Base-by-base conservation (phyloP, 1,140 invertebrate genomes). In the Galleria mellonella region DNA sequence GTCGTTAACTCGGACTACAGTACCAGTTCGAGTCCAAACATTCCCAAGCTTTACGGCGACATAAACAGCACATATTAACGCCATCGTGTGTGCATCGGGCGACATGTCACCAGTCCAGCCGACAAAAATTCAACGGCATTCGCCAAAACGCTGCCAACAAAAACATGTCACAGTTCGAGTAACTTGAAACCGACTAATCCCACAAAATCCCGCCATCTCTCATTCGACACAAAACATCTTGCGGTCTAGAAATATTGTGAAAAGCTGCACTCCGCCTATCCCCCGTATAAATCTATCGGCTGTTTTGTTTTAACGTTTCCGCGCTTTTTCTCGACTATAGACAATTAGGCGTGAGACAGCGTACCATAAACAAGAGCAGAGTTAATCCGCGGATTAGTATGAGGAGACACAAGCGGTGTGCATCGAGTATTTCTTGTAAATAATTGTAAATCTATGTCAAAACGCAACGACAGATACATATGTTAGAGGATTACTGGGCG, bases 361-460 rank as follows among this genome's bases (percentile, higher is more conserved):
- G 17, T 50, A 65, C 61, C 61, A 77, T 77, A 83, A 81, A 83
- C 76, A 81, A 67, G 62, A 40, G 56, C 29, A 9, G 41, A 43
- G 69, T 48, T 83, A 72, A 79, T 72, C 79, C 63, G 52, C 55
- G 62, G 73, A 62, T 81, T 75, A 83, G 55, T 40, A 47, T 55
- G 75, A 83, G 61, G 51, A 51, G 59, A 62, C 66, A 61, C 76
- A 72, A 59, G 58, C 70, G 62, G 67, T 50, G 62, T 55, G 54
- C 54, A 44, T 43, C 63, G 44, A 41, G 57, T 35, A 49, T 66
- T 73, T 72, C 72, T 70, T 55, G 69, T 81, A 79, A 83, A 83
- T 83, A 83, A 81, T 82, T 83, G 77, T 83, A 83, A 83, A 83
- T 83, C 79, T 78, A 72, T 51, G 79, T 83, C 79, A 77, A 81